phyloP scores from a whole-genome alignment of 2,888 invertebrate species.

The Acanthopleura granulata region DNA sequence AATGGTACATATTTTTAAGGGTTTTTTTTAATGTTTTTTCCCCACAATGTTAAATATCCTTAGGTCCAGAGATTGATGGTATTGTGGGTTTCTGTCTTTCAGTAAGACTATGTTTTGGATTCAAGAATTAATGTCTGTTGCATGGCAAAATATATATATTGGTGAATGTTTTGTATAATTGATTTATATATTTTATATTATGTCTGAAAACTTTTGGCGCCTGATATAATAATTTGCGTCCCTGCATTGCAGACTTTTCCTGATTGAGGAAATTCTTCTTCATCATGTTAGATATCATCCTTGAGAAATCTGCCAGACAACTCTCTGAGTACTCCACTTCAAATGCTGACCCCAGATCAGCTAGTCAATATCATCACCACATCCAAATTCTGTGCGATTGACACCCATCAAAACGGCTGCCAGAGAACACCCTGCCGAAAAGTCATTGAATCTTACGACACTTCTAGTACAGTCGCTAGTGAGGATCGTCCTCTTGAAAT shows the following conservation, averaged over 20 bases:
- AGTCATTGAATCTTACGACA: slow-evolving; percentile 6
- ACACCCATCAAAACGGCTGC: slow-evolving; percentile 7
- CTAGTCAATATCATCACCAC: not conserved
- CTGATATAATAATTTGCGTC: slow-evolving; percentile 11
- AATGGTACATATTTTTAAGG: too few species aligned
- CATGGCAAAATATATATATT: too few species aligned
- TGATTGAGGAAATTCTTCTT: slow-evolving; percentile 15
- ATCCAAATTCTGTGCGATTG: slow-evolving; percentile 5
- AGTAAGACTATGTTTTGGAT: too few species aligned
- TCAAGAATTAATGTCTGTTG: too few species aligned
- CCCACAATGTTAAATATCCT: too few species aligned
- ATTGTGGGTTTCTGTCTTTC: too few species aligned
- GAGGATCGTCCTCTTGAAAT: slow-evolving; percentile 3
- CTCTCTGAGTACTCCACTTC: not conserved
- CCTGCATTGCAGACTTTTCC: slow-evolving; percentile 18
- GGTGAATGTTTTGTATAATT: too few species aligned
- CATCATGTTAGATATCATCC: slow-evolving; percentile 16
- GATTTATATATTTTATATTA: too few species aligned
- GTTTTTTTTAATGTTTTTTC: too few species aligned
- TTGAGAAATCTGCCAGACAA: slow-evolving; percentile 11
- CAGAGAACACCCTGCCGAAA: slow-evolving; percentile 9
- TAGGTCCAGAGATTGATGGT: too few species aligned
- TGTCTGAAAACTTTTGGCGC: not conserved
- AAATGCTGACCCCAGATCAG: not conserved
- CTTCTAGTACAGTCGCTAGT: slow-evolving; percentile 14